These are phyloP conservation scores for Pungitius pungitius DNA, from an alignment of 2,113 vertebrate species.

Conservation along the genomic window DNA sequence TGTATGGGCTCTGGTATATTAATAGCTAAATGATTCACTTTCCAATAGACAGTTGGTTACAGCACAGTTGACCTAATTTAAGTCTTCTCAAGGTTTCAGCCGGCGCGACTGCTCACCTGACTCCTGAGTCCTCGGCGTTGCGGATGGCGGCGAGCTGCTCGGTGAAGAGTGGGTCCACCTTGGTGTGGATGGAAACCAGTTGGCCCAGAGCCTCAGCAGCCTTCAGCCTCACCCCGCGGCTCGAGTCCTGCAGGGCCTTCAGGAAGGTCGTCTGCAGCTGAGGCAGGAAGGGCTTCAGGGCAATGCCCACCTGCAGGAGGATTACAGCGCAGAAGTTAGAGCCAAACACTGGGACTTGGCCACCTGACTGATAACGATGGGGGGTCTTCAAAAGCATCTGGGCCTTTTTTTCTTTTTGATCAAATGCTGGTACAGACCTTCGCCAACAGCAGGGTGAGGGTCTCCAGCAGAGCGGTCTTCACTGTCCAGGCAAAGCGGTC, in stretches of 20 bases:
- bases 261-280: constrained; percentile 98
- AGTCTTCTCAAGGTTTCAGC: not conserved
- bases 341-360: not conserved
- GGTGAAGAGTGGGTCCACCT: constrained; percentile 95
- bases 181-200: constrained; percentile 93
- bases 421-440: constrained; percentile 82
- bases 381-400: not conserved
- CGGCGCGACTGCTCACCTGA: constrained; percentile 81
- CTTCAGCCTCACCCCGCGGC: constrained; percentile 91
- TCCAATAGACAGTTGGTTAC: not conserved
- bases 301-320: constrained; percentile 89
- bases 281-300: constrained; percentile 96
- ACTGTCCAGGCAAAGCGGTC: constrained; percentile 95
- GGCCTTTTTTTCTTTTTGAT: too few species aligned
- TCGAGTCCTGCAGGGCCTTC: constrained; percentile 95
- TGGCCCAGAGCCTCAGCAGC: constrained; percentile 94
- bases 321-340: not conserved
- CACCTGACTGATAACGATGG: not conserved
- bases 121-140: constrained; percentile 90
- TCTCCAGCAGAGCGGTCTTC: constrained; percentile 95
- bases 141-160: constrained; percentile 93
- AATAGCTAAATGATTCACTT: not conserved
- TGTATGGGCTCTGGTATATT: not conserved
- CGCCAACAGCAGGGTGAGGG: constrained; percentile 91
- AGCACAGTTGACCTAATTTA: not conserved